phyloP scores from a whole-genome alignment of 2,797 vertebrate genomes.

The Decapterus maruadsi region DNA sequence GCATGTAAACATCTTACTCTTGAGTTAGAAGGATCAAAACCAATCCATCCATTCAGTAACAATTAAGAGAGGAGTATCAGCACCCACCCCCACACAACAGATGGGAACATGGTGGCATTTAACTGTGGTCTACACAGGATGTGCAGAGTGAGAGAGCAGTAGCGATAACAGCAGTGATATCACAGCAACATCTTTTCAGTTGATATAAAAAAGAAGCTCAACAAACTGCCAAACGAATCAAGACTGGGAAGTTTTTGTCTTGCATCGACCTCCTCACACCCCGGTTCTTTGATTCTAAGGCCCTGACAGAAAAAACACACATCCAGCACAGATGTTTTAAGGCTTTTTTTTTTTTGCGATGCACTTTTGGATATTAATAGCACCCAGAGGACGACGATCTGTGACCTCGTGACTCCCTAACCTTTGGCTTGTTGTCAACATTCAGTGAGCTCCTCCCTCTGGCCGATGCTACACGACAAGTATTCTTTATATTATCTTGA shows the following conservation, averaged over 20 bases:
- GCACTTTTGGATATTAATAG: background rate
- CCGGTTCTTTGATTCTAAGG: background rate
- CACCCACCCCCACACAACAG: background rate
- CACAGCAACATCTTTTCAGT: background rate
- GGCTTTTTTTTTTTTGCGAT: no score
- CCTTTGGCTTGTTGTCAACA: conserved; percentile 12
- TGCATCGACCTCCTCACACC: background rate
- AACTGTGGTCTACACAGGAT: conserved; percentile 1
- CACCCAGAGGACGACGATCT: conserved; percentile 1
- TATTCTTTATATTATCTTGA: background rate
- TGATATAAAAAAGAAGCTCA: background rate
- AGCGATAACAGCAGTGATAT: background rate
- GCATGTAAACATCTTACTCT: background rate
- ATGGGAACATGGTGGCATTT: background rate
- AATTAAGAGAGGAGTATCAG: background rate
- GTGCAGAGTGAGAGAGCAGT: conserved; percentile 3
- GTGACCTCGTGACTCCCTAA: conserved; percentile 8
- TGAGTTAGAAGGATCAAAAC: background rate
- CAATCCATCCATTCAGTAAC: background rate
- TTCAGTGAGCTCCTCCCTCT: background rate
- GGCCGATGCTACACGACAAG: background rate
- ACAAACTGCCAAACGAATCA: background rate
- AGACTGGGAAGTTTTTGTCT: background rate
- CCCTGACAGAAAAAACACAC: background rate
- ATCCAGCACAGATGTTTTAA: conserved; percentile 6